Evolutionary conservation across 2,113 vertebrate species (phyloP).

Genomic region (Phalacrocorax aristotelis): DNA sequence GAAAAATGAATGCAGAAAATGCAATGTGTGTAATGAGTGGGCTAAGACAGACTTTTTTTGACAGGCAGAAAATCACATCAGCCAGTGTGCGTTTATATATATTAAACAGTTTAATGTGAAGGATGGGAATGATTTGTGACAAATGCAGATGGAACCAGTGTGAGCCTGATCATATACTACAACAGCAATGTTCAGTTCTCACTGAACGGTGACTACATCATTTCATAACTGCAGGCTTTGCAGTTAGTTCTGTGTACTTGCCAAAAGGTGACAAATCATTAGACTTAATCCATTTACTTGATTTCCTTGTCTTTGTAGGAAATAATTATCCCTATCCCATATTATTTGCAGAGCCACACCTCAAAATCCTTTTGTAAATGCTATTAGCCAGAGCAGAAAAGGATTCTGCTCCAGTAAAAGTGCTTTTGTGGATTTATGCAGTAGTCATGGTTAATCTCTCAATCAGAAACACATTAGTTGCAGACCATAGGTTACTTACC

Average conservation of each 20-base stretch:
- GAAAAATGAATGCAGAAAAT: background rate
- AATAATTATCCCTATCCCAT: background rate
- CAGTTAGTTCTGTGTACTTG: background rate
- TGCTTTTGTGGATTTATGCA: background rate
- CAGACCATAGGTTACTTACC: background rate
- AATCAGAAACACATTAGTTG: background rate
- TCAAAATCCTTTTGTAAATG: background rate
- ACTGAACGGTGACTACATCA: background rate
- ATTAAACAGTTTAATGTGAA: background rate
- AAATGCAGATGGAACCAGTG: background rate
- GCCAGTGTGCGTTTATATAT: background rate
- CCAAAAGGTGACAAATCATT: background rate
- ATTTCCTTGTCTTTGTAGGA: slow-evolving; percentile 6
- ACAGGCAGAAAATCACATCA: background rate
- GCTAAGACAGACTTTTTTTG: background rate
- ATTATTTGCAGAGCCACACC: background rate
- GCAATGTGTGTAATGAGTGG: background rate
- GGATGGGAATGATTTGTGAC: background rate
- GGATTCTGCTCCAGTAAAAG: background rate
- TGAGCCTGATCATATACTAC: background rate
- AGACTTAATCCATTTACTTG: background rate
- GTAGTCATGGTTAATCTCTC: background rate
- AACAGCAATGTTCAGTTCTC: background rate
- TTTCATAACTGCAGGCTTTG: background rate
- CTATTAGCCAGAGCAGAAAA: background rate